These are phyloP conservation scores for Pararge aegeria DNA, from an alignment of 1,140 invertebrate genomes.

Conservation along the genomic window DNA sequence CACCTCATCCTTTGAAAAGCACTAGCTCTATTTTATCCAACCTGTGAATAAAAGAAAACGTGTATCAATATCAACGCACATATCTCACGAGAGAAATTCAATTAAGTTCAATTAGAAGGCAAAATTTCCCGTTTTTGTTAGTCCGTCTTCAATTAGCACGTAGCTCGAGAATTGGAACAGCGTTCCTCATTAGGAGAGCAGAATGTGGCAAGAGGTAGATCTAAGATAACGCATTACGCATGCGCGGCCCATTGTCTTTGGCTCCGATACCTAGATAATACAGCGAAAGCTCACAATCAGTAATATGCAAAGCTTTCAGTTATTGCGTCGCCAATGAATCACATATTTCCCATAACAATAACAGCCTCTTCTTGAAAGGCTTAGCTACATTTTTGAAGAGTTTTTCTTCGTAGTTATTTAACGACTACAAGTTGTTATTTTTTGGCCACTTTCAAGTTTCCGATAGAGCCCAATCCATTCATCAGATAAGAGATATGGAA, in stretches of 20 bases:
- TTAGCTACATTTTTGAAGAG: background rate
- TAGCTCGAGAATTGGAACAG: constrained; percentile 63
- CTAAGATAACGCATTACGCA: constrained; percentile 75
- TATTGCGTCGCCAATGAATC: constrained; percentile 44
- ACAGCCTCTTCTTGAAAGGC: background rate
- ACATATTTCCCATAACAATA: background rate
- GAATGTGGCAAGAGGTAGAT: constrained; percentile 70
- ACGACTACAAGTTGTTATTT: no score
- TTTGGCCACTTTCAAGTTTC: no score
- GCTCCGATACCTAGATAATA: constrained; percentile 70
- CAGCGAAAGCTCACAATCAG: constrained; percentile 46
- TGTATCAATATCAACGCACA: constrained; percentile 13
- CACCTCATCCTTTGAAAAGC: constrained; percentile 72
- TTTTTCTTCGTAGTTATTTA: no score
- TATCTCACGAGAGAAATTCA: constrained; percentile 40
- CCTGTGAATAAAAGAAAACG: constrained; percentile 31
- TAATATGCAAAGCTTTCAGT: constrained; percentile 51
- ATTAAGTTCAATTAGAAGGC: constrained; percentile 56
- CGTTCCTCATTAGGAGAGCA: constrained; percentile 70
- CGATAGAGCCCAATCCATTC: no score
- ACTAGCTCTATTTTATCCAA: constrained; percentile 38
- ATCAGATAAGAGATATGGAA: no score
- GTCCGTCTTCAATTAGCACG: constrained; percentile 69
- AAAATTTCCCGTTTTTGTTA: constrained; percentile 51
- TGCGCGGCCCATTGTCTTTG: constrained; percentile 71